These are phyloP conservation scores for Upupa epops DNA, from an alignment of 2,113 vertebrate species.

Conservation along the genomic window DNA sequence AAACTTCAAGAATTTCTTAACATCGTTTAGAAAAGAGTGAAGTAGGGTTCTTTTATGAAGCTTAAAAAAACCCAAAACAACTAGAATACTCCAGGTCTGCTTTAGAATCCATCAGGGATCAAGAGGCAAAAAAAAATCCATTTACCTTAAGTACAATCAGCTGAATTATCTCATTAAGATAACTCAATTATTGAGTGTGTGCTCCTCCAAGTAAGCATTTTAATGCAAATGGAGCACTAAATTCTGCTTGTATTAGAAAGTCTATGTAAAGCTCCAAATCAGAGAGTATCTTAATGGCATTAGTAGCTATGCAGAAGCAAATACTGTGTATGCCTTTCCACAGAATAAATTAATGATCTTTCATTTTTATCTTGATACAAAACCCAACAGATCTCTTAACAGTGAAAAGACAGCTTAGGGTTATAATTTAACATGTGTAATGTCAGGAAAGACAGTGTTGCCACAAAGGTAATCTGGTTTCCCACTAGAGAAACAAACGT, in stretches of 20 bases:
- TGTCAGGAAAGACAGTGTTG: not conserved
- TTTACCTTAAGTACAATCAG: not conserved
- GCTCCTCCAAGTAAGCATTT: not conserved
- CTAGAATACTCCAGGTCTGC: not conserved
- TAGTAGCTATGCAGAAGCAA: not conserved
- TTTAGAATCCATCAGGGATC: not conserved
- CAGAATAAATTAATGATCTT: not conserved
- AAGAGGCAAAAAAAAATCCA: not conserved
- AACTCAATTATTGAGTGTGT: not conserved
- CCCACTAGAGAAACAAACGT: not conserved
- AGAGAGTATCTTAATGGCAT: not conserved
- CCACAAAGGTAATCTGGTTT: not conserved
- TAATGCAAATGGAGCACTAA: not conserved
- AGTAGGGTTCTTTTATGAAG: too few species aligned
- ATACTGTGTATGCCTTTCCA: not conserved
- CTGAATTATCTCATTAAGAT: not conserved
- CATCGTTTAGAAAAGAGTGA: not conserved
- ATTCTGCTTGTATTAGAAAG: not conserved
- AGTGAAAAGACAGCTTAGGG: not conserved
- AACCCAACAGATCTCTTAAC: not conserved
- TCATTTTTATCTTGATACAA: not conserved
- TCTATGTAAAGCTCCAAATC: not conserved
- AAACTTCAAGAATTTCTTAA: not conserved
- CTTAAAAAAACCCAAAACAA: not conserved
- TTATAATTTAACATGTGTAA: not conserved